Evolutionary conservation across 2,888 invertebrate species (phyloP).

Genomic region (Steinernema carpocapsae): DNA sequence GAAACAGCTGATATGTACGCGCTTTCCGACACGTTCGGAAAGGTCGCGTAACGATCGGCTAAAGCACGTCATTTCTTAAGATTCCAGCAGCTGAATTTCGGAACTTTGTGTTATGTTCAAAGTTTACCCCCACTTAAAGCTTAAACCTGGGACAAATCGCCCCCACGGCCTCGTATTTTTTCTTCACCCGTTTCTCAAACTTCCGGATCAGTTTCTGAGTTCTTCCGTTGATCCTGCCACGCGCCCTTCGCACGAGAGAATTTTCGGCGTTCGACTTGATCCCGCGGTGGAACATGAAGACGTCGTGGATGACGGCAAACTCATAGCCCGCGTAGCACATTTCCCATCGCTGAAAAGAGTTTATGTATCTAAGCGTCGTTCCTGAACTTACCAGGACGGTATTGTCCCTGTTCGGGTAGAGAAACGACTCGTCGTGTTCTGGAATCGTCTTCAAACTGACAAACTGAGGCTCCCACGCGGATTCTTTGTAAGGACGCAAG

Average conservation of each 20-base stretch:
- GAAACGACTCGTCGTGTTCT: conserved; percentile 45
- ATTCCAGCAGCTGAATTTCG: no score
- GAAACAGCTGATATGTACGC: no score
- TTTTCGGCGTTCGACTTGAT: conserved; percentile 27
- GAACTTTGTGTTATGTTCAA: no score
- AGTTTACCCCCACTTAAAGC: no score
- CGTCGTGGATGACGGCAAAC: conserved; percentile 45
- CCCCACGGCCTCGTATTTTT: neutral
- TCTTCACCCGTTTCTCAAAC: neutral
- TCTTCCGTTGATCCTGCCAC: neutral
- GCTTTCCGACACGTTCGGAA: no score
- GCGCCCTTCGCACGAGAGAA: no score
- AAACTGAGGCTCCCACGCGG: conserved; percentile 48
- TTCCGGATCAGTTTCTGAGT: neutral
- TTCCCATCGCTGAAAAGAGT: conserved; percentile 45
- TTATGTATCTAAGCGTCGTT: no score
- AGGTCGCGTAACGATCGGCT: no score
- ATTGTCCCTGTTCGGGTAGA: conserved; percentile 45
- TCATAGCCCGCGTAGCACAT: conserved; percentile 47
- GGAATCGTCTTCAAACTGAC: conserved; percentile 42
- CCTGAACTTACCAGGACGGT: conserved; percentile 46
- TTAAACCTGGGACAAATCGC: neutral
- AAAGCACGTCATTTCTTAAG: no score
- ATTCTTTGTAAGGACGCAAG: conserved; percentile 28
- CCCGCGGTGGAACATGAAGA: conserved; percentile 50